Base-by-base conservation (phyloP, 2,797 vertebrate species). In the Enteromius unitaeniatus region DNA sequence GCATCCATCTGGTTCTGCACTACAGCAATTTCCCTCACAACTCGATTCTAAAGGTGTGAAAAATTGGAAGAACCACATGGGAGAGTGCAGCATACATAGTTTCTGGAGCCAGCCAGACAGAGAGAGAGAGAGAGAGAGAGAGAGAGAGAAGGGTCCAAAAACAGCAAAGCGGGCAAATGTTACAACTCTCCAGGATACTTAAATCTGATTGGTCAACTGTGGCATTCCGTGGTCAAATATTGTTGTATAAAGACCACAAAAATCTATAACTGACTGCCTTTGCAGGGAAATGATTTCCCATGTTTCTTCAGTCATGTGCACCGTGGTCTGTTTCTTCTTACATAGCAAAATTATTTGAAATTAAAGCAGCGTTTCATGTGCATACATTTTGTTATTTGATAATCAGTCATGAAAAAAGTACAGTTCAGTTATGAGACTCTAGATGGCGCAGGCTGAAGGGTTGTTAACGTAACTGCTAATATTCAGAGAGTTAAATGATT, bases 1-100 rank as follows among this genome's bases (percentile, higher is more conserved):
- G n/a, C 47, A 60, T 77, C 64, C 84, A 84, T 90, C 86, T 87
- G 86, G 81, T 84, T 84, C 31, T 87, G 62, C 37, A 79, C 79
- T 81, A 68, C 51, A 74, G 55, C 28, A 37, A 40, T 21, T 19
- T 17, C 82, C 76, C 31, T 80, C 51, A 84, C 51, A 83, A 73
- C 81, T 76, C 19, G 11, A 51, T 70, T 64, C 73, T 51, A 6
- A 70, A 68, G 23, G 79, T 88, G 86, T 81, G 69, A 89, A 74
- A 87, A 85, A 84, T 84, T 60, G 28, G 53, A 74, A 60, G 37
- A 87, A 37, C 76, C 11, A 79, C 47, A 23, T 26, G 4, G 47
- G 17, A 53, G 40, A 79, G 65, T 1, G 4, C 49, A 80, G 49
- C 78, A 79, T 51, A 51, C 47, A 21, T 21, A 55, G 49, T 40